These are phyloP conservation scores for Calliphora vicina DNA, from an alignment of 1,140 invertebrate genomes.

Conservation along the genomic window DNA sequence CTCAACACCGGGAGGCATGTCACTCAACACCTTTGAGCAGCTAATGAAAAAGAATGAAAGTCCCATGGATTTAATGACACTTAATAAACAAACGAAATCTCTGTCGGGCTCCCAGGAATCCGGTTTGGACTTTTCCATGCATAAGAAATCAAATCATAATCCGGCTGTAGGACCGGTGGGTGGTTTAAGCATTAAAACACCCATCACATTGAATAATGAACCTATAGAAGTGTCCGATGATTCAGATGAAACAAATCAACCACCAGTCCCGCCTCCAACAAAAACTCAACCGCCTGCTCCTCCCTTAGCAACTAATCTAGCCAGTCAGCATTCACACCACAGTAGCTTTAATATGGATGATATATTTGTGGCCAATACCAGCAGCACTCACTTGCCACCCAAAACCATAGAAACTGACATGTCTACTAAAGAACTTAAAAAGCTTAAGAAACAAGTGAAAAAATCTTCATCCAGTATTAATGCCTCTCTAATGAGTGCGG, in stretches of 20 bases:
- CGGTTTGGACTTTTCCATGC: conserved; percentile 12
- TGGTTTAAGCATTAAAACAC: neutral
- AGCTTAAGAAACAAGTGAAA: conserved; percentile 27
- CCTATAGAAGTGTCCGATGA: conserved; percentile 60
- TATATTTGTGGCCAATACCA: conserved; percentile 20
- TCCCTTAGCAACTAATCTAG: neutral
- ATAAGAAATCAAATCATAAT: neutral
- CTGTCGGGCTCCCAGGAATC: neutral
- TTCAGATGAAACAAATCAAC: conserved; percentile 42
- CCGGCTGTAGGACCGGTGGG: neutral
- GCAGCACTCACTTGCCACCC: neutral
- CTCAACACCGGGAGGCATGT: conserved; percentile 16
- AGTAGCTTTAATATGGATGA: conserved; percentile 17
- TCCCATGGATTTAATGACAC: neutral
- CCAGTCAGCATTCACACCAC: conserved; percentile 2
- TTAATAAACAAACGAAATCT: neutral
- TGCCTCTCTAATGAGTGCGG: neutral
- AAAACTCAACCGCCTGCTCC: neutral
- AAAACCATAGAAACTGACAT: neutral
- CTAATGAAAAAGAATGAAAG: conserved; percentile 26
- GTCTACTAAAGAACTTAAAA: conserved; percentile 23
- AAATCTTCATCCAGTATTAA: neutral
- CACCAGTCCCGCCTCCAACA: neutral
- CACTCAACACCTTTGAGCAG: conserved; percentile 21
- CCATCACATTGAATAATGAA: conserved; percentile 44